A percentile compares a stretch with the other conserved stretches of the same genome.
These are phyloP conservation scores for Urocynchramus pylzowi DNA, from an alignment of 2,113 vertebrate genomes.

Conservation along the genomic window DNA sequence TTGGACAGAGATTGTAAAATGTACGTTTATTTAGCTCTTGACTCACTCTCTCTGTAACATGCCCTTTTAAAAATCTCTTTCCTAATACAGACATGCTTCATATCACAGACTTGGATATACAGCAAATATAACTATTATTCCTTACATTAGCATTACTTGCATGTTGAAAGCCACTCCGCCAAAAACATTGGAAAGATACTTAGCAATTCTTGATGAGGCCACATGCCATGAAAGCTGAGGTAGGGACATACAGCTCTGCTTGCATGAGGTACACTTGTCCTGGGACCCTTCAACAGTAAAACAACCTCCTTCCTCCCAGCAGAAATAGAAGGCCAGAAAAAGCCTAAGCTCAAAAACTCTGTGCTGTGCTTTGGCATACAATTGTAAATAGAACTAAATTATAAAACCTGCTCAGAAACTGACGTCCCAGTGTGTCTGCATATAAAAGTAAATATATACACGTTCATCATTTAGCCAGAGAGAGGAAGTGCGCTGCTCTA, in stretches of 20 bases:
- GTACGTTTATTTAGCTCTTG: not conserved
- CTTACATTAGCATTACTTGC: not conserved
- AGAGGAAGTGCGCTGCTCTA: not conserved
- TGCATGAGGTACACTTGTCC: not conserved
- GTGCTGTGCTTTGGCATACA: not conserved
- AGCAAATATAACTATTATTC: not conserved
- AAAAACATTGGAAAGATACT: not conserved
- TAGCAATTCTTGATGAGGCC: not conserved
- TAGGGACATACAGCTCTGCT: not conserved
- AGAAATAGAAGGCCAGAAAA: not conserved
- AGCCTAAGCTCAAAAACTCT: not conserved
- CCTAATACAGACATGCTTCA: not conserved
- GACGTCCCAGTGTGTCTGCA: not conserved
- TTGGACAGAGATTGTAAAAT: not conserved
- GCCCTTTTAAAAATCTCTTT: not conserved
- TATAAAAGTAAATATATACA: not conserved
- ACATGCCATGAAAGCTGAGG: not conserved
- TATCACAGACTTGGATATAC: not conserved
- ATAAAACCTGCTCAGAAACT: not conserved
- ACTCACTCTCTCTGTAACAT: not conserved
- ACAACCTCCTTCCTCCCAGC: not conserved
- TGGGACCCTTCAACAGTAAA: not conserved
- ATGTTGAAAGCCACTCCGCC: not conserved
- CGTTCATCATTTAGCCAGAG: not conserved
- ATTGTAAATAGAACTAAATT: not conserved